Conservation (phyloP, 2,113 vertebrate genomes). For the Seriola dumerili region DNA sequence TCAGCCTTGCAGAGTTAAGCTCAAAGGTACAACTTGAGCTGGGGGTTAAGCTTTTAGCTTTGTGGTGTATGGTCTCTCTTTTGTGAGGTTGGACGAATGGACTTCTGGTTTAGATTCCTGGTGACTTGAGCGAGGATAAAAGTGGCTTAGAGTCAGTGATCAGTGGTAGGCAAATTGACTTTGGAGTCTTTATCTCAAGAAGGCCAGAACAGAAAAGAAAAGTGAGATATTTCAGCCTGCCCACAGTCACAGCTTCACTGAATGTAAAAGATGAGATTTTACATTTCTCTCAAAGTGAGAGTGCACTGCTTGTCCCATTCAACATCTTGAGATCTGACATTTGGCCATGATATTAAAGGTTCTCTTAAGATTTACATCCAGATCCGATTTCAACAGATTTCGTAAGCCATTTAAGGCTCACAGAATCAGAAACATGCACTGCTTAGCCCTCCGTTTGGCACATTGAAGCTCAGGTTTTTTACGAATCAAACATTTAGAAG, state of each 20-base stretch:
- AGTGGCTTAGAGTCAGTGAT: conserved; percentile 69
- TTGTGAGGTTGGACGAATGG: conserved; percentile 44
- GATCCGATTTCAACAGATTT: conserved; percentile 39
- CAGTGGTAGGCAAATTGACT: conserved; percentile 66
- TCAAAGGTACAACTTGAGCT: conserved; percentile 51
- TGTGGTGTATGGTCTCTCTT: conserved; percentile 44
- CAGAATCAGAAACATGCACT: conserved; percentile 26
- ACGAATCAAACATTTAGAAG: neutral
- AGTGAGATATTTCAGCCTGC: conserved; percentile 54
- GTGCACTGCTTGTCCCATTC: conserved; percentile 13
- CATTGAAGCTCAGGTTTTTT: conserved; percentile 4
- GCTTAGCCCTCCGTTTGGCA: conserved; percentile 21
- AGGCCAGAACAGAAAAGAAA: conserved; percentile 47
- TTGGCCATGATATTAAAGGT: conserved; percentile 24
- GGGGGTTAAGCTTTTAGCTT: conserved; percentile 70
- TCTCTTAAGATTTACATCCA: conserved; percentile 28
- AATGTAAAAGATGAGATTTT: conserved; percentile 52
- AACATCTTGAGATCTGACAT: conserved; percentile 36
- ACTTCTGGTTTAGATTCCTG: conserved; percentile 56
- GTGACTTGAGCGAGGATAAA: conserved; percentile 73
- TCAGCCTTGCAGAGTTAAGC: conserved; percentile 53
- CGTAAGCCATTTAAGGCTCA: conserved; percentile 18
- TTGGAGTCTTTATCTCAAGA: conserved; percentile 69
- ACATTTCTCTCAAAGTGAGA: conserved; percentile 29
- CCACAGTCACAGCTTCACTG: conserved; percentile 40